A percentile compares a stretch with the other conserved stretches of the same genome.
Evolutionary conservation across 2,113 vertebrate species (phyloP).

Genomic region (Thamnaconus septentrionalis): DNA sequence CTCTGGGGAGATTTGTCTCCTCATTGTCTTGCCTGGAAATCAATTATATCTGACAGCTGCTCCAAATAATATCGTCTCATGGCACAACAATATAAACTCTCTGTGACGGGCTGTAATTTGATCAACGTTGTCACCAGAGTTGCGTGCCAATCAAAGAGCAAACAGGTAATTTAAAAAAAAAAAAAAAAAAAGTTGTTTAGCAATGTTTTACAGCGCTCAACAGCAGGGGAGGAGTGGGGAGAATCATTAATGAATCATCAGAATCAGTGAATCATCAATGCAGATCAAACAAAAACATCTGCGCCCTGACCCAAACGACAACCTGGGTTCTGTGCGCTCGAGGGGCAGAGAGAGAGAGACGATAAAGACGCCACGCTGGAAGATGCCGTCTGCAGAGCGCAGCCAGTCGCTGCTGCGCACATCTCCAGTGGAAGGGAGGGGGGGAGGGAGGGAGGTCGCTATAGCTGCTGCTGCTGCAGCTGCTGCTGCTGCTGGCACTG

Average conservation of each 20-base stretch:
- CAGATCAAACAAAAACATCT: not conserved
- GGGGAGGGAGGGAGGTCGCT: no score
- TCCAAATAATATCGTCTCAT: not conserved
- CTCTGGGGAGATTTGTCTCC: conserved; percentile 1
- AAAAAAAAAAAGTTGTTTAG: no score
- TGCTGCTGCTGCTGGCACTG: conserved; percentile 9
- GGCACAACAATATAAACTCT: not conserved
- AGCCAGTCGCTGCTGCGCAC: conserved; percentile 18
- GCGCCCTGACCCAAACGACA: not conserved
- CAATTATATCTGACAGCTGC: not conserved
- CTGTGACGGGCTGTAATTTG: not conserved
- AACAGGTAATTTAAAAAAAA: no score
- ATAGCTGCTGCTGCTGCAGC: no score
- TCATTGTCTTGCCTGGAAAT: conserved; percentile 10
- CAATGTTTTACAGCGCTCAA: no score
- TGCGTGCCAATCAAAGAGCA: no score
- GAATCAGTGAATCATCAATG: no score
- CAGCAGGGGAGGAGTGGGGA: no score
- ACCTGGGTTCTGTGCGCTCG: no score
- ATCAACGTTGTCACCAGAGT: no score
- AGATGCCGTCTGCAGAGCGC: not conserved
- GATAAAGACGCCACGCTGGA: not conserved
- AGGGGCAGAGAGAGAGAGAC: not conserved
- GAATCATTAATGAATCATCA: no score
- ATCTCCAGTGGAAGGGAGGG: not conserved